phyloP scores from a whole-genome alignment of 1,140 invertebrate genomes.

The Lucilia sericata region DNA sequence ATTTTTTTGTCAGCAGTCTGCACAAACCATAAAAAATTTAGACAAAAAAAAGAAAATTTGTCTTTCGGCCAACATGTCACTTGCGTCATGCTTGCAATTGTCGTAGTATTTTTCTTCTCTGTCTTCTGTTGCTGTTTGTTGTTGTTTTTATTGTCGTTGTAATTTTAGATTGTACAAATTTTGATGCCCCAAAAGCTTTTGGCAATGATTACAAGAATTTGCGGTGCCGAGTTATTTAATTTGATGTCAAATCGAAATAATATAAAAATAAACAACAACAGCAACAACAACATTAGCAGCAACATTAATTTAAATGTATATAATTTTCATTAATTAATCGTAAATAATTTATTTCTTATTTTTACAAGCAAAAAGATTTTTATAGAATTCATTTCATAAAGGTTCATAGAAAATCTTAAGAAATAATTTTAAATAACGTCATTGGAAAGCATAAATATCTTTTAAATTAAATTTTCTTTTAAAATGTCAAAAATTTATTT shows the following conservation, averaged over 20 bases:
- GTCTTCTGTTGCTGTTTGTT: background rate
- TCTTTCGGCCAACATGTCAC: slow-evolving; percentile 36
- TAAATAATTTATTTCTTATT: slow-evolving; percentile 24
- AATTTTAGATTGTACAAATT: slow-evolving; percentile 27
- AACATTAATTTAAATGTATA: slow-evolving; percentile 28
- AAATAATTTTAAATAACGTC: too few species aligned
- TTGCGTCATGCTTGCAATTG: slow-evolving; percentile 33
- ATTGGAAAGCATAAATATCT: too few species aligned
- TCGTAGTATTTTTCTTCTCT: background rate
- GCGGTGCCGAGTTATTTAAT: slow-evolving; percentile 32
- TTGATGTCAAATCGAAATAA: slow-evolving; percentile 38
- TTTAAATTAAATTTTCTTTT: too few species aligned
- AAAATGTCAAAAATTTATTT: too few species aligned
- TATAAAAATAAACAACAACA: background rate
- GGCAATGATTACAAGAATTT: slow-evolving; percentile 34
- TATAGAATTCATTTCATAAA: background rate
- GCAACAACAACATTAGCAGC: background rate
- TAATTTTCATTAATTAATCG: slow-evolving; percentile 40
- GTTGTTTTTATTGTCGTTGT: background rate
- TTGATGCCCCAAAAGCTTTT: slow-evolving; percentile 10
- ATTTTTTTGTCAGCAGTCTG: background rate
- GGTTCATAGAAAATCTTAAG: too few species aligned
- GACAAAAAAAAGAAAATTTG: slow-evolving; percentile 9
- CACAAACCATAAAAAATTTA: background rate
- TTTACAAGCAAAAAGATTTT: background rate